phyloP scores from a whole-genome alignment of 1,140 invertebrate species.

The Myzus persicae region DNA sequence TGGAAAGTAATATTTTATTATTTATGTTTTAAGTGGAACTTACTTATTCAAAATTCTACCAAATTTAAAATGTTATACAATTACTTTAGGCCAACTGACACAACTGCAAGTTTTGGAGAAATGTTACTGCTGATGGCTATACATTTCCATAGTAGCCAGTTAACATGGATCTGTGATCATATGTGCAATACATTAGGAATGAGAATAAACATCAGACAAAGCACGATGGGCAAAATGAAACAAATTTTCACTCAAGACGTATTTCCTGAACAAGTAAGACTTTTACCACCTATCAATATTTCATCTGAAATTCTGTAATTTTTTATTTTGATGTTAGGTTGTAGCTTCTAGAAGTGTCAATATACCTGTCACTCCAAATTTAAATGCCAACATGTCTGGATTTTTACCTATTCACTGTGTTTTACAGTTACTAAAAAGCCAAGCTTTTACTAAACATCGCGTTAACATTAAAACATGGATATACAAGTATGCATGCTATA shows the following conservation, averaged over 20 bases:
- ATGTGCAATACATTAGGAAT: conserved; percentile 94
- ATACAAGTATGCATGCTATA: conserved; percentile 61
- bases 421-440: conserved; percentile 91
- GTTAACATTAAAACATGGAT: conserved; percentile 64
- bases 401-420: conserved; percentile 98
- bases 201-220: conserved; percentile 91
- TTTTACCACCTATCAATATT: not conserved
- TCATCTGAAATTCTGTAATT: not conserved
- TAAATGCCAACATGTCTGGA: conserved; percentile 88
- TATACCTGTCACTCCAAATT: conserved; percentile 89
- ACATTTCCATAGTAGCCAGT: conserved; percentile 94
- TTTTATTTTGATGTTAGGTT: conserved; percentile 70
- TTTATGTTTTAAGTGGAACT: not conserved
- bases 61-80: not conserved
- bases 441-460: conserved; percentile 95
- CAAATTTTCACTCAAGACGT: conserved; percentile 97
- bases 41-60: not conserved
- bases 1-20: conserved; percentile 55
- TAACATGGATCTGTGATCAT: conserved; percentile 89
- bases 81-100: conserved; percentile 72
- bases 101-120: conserved; percentile 90
- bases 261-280: conserved; percentile 89
- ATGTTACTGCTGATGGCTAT: conserved; percentile 96
- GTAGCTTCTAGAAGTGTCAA: conserved; percentile 95
- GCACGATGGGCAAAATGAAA: conserved; percentile 89